Percentiles rank a stretch among this genome's conserved stretches.
phyloP scores from a whole-genome alignment of 2,888 invertebrate genomes.

The Acleris emargana region DNA sequence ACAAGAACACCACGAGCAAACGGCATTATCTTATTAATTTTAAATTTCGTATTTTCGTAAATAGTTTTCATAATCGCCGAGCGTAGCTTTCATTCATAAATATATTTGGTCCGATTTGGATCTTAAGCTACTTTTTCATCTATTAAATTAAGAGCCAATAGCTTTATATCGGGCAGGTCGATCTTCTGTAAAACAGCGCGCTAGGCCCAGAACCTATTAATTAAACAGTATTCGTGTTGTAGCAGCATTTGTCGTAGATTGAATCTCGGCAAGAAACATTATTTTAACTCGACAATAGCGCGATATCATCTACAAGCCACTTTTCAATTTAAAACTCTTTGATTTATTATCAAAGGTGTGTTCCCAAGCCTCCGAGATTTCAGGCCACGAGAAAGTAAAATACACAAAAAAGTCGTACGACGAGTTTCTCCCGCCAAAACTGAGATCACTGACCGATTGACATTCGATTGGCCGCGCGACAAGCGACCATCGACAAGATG shows the following conservation, averaged over 20 bases:
- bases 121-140: too few relatives aligned
- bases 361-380: slow-evolving; percentile 34
- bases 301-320: slow-evolving; percentile 40
- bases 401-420: slow-evolving; percentile 74
- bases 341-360: slow-evolving; percentile 44
- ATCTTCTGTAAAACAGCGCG: too few relatives aligned
- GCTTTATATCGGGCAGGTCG: too few relatives aligned
- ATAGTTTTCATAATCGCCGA: too few relatives aligned
- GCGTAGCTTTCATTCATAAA: too few relatives aligned
- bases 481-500: slow-evolving; percentile 46
- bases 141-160: too few relatives aligned
- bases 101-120: too few relatives aligned
- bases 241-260: background rate
- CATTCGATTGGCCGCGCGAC: slow-evolving; percentile 64
- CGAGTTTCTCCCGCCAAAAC: slow-evolving; percentile 82
- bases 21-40: too few relatives aligned
- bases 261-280: slow-evolving; percentile 8
- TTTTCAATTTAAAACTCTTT: slow-evolving; percentile 43
- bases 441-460: slow-evolving; percentile 78
- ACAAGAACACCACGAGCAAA: too few relatives aligned
- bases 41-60: too few relatives aligned
- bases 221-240: background rate
- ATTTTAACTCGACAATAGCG: slow-evolving; percentile 29
- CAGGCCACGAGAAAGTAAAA: slow-evolving; percentile 75
- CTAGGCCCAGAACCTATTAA: too few relatives aligned